Base-by-base conservation (phyloP, 2,797 vertebrate genomes). In the Poecilia wingei region DNA sequence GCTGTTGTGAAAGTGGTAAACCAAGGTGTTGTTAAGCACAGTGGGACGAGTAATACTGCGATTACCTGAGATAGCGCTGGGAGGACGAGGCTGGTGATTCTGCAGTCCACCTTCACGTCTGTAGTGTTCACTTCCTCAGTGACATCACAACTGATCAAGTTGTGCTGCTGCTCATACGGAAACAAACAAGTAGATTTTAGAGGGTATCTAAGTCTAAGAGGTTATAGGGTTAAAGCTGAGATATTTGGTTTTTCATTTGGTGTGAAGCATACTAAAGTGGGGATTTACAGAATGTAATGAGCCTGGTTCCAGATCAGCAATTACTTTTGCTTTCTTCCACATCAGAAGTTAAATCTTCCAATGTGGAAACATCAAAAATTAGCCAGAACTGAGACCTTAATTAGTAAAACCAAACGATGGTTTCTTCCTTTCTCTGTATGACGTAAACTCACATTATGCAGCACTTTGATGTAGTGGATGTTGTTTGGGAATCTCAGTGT, bases 391-490 rank as follows among this genome's bases (percentile, higher is more conserved):
- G n/a, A 28, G 45, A 71, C 7, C n/a, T 25, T 68, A 68, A 41
- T 22, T 9, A 39, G 20, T n/a, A 9, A 77, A 68, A 53, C 49
- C 13, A 66, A 68, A 25, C 22, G 25, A 13, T 13, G 4, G 16
- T 49, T 66, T 68, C 31, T 16, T 31, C 46, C 18, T 28, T 16
- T 31, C 5, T 45, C 36, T 33, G 69, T 22, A 6, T 13, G n/a
- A 45, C 43, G 13, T 71, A 0, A 71, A 92, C 93, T 92, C 82
- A 94, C 93, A 1, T 91, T 90, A 59, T 92, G 85, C 43, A 94
- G 84, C 47, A 97, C 94, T 95, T 97, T 97, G 81, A 97, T 95
- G 91, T 97, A 98, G 81, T 98, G 97, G 89, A 99, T 94, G 77
- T 96, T 96, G 77, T 89, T 88, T 22, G 98, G 97, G 70, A 99